A percentile compares a stretch with the other conserved stretches of the same genome.
Evolutionary conservation across 2,888 invertebrate genomes (phyloP).

Genomic region (Chironomus tentans): DNA sequence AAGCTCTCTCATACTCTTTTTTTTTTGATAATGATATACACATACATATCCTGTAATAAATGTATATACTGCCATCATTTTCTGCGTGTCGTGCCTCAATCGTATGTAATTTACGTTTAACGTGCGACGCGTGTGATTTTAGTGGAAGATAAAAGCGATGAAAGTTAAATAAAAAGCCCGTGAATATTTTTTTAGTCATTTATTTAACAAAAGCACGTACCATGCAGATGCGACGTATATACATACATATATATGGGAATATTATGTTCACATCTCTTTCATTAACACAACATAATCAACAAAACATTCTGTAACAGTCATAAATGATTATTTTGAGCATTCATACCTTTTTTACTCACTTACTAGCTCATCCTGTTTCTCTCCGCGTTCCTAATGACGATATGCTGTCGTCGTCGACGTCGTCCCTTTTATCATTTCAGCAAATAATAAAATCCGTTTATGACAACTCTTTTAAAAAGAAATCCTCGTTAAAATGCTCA

Average conservation of each 20-base stretch:
- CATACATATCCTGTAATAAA: background rate
- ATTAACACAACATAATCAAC: background rate
- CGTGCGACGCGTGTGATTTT: constrained; percentile 6
- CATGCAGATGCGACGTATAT: background rate
- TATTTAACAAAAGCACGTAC: background rate
- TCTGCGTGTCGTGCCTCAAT: constrained; percentile 5
- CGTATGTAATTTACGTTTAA: constrained; percentile 1
- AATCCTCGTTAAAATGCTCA: background rate
- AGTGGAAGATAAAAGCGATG: background rate
- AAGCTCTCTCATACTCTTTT: background rate
- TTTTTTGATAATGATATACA: background rate
- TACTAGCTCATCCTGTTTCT: no score
- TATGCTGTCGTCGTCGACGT: no score
- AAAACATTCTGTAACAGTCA: background rate
- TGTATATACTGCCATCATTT: background rate
- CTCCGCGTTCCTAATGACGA: no score
- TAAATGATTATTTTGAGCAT: background rate
- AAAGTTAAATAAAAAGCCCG: background rate
- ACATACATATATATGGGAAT: background rate
- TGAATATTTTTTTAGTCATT: background rate
- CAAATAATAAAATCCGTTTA: no score
- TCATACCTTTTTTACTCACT: background rate
- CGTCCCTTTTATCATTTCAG: no score
- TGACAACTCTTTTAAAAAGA: no score
- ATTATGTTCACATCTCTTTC: background rate